Evolutionary conservation across 2,113 vertebrate species (phyloP), one percentile per base, ranked within the genome.

Genomic region (Lasiurus borealis): DNA sequence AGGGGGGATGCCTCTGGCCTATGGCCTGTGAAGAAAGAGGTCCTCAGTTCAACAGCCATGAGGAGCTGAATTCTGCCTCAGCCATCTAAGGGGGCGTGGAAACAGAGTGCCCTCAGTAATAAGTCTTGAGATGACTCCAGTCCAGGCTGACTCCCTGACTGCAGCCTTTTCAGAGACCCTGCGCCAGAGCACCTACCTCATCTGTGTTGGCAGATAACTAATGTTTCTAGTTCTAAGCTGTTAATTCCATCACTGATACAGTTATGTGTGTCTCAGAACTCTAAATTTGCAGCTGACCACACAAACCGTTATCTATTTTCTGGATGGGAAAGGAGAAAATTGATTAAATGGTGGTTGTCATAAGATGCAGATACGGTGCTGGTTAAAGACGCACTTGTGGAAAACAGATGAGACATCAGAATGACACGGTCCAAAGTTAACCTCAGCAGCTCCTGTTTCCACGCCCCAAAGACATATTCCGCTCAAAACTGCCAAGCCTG

Each of bases 281-380:
- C 40, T 72, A 10, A 34, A 50, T 95, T 69, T 69, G 5, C 44
- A 66, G 14, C 27, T 52, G 23, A 59, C 21, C 27, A n/a, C 19
- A 84, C 10, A 78, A 48, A 93, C 82, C 29, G 8, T 59, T 59
- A 34, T 54, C 50, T 80, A 50, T 66, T 96, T 95, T 44, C 57
- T 84, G 10, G 18, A 40, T 23, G 83, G 40, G 50, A 81, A 76
- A 87, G 46, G 36, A 44, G 29, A 52, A 84, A 62, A 81, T 23
- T 8, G 14, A 66, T 40, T 15, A 44, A 29, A n/a, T 3, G 68
- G 9, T 29, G 25, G 46, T 34, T 75, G 36, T 87, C 50, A 25
- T n/a, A 36, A 81, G 44, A n/a, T 34, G 62, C 2, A 44, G 21
- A 78, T 13, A 5, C 34, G 46, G 27, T 82, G 5, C 64, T 4